Percentiles rank a stretch among this genome's conserved stretches.
These are phyloP conservation scores for Hydra vulgaris DNA, from an alignment of 30 jellyfish, hydroid and myxozoan genomes.

Conservation along the genomic window DNA sequence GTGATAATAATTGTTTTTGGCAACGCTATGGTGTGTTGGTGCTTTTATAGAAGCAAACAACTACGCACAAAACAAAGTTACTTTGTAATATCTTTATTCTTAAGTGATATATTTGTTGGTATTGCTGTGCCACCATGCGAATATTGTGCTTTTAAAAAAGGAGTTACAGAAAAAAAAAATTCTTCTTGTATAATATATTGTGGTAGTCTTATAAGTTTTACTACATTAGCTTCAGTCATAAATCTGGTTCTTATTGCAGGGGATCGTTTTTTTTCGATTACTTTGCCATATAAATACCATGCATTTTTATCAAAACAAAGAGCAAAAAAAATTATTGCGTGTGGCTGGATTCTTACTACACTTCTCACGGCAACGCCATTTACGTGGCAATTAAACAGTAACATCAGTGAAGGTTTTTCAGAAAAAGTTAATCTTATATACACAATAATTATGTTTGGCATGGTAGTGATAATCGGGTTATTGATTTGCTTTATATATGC, in stretches of 20 bases:
- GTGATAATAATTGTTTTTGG: conserved; percentile 6
- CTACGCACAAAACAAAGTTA: conserved; percentile 24
- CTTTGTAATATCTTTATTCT: conserved; percentile 21
- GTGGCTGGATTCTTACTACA: conserved; percentile 25
- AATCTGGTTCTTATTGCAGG: conserved; percentile 20
- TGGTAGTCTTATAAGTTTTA: conserved; percentile 32
- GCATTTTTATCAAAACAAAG: conserved; percentile 11
- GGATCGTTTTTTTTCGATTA: conserved; percentile 24
- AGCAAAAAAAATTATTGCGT: not conserved
- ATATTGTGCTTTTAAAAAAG: conserved; percentile 17
- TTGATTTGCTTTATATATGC: conserved; percentile 9
- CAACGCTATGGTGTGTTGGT: conserved; percentile 31
- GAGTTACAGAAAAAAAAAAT: not conserved
- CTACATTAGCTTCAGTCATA: conserved; percentile 20
- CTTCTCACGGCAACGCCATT: conserved; percentile 17
- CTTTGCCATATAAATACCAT: conserved; percentile 30
- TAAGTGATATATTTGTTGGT: conserved; percentile 36
- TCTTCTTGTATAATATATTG: conserved; percentile 24
- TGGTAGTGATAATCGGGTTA: conserved; percentile 23
- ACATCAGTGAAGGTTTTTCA: not conserved
- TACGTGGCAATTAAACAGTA: conserved; percentile 7
- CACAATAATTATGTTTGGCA: not conserved
- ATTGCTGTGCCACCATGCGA: conserved; percentile 41
- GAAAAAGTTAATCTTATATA: conserved; percentile 2
- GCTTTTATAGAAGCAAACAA: not conserved